Percentiles rank a stretch among this genome's conserved stretches.
phyloP scores from a whole-genome alignment of 2,888 invertebrate species.

The Alentia gelatinosa region DNA sequence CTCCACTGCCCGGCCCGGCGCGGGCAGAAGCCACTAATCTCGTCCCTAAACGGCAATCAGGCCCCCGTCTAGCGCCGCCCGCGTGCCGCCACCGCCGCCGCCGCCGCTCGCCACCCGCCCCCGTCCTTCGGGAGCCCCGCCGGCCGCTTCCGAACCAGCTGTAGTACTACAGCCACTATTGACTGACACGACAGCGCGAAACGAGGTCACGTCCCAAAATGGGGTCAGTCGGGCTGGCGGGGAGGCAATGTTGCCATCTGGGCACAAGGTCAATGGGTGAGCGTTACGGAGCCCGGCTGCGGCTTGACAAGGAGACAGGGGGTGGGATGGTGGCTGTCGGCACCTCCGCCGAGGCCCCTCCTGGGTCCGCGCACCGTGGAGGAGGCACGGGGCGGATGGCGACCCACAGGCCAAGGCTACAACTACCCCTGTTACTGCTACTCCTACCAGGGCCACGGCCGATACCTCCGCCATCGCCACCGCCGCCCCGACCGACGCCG shows the following conservation, averaged over 20 bases:
- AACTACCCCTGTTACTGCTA: background rate
- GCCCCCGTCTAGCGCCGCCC: conserved; percentile 22
- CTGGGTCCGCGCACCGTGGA: conserved; percentile 7
- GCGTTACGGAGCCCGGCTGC: conserved; percentile 3
- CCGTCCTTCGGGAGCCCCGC: conserved; percentile 28
- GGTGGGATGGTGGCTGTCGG: conserved; percentile 14
- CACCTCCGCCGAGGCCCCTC: conserved; percentile 5
- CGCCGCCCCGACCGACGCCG: background rate
- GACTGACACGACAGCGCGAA: conserved; percentile 46
- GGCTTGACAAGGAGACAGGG: conserved; percentile 45
- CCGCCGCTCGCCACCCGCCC: background rate
- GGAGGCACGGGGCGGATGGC: background rate
- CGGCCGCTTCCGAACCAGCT: background rate
- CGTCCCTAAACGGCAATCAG: conserved; percentile 50
- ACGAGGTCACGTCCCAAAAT: conserved; percentile 54
- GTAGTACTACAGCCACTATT: conserved; percentile 42
- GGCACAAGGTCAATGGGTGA: conserved; percentile 52
- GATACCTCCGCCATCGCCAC: background rate
- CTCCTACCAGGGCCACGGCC: background rate
- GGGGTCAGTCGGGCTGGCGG: conserved; percentile 50
- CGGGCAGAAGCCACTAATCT: conserved; percentile 31
- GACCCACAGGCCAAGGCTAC: background rate
- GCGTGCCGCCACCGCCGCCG: background rate
- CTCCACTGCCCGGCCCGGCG: background rate
- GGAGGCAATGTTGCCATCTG: conserved; percentile 46